A percentile compares a stretch with the other conserved stretches of the same genome.
Conservation (phyloP, 1,140 invertebrate genomes). For the Zaprionus inermis region DNA sequence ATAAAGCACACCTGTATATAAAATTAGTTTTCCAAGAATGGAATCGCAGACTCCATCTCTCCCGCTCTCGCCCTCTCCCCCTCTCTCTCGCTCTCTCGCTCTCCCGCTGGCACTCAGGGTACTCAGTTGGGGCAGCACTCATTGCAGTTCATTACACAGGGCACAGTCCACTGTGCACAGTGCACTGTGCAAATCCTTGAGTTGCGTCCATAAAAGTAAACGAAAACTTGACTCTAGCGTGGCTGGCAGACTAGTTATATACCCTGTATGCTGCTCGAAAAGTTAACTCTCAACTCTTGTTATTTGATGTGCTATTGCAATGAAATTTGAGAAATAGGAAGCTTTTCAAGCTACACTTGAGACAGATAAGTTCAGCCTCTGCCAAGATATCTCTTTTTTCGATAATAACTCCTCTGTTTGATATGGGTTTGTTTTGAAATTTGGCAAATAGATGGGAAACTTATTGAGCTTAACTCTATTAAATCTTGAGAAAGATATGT, state of each 20-base stretch:
- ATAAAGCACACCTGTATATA: constrained; percentile 62
- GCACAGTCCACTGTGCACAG: constrained; percentile 47
- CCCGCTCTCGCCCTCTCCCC: neutral
- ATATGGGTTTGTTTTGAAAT: neutral
- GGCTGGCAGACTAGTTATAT: neutral
- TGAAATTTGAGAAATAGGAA: too few species aligned
- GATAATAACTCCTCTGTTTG: neutral
- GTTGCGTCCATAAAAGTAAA: constrained; percentile 71
- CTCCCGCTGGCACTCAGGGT: neutral
- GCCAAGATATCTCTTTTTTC: too few species aligned
- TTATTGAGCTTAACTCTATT: neutral
- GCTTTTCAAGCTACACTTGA: too few species aligned
- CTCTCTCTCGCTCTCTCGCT: neutral
- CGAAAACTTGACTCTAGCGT: constrained; percentile 50
- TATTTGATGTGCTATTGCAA: too few species aligned
- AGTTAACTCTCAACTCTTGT: too few species aligned
- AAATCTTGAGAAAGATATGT: too few species aligned
- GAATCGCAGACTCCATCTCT: constrained; percentile 13
- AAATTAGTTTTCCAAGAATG: constrained; percentile 76
- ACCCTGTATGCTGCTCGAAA: neutral
- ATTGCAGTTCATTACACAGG: constrained; percentile 31
- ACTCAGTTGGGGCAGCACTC: constrained; percentile 6
- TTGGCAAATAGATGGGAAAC: neutral
- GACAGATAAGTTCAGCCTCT: too few species aligned
- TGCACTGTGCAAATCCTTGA: constrained; percentile 68